These are phyloP conservation scores for Agrochola circellaris DNA, from an alignment of 2,888 invertebrate genomes.

Conservation along the genomic window DNA sequence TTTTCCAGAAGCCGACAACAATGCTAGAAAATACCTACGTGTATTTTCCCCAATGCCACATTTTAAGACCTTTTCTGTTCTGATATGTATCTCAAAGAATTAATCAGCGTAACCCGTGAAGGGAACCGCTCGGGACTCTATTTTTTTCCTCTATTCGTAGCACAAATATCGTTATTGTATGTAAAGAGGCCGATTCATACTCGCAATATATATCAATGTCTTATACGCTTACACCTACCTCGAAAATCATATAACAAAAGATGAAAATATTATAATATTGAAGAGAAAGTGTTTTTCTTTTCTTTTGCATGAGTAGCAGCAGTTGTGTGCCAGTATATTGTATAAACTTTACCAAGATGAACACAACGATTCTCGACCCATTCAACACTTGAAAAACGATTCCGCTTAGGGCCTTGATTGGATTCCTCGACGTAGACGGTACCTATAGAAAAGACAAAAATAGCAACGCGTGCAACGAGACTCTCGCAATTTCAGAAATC, in stretches of 20 bases:
- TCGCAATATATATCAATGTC: slow-evolving; percentile 58
- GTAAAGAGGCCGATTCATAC: slow-evolving; percentile 58
- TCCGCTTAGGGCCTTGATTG: not conserved
- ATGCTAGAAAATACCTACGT: slow-evolving; percentile 29
- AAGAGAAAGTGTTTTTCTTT: slow-evolving; percentile 49
- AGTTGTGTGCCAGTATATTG: slow-evolving; percentile 30
- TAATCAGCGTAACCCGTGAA: slow-evolving; percentile 59
- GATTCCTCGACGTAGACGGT: slow-evolving; percentile 2
- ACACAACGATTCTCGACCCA: slow-evolving; percentile 1
- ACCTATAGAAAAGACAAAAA: not conserved
- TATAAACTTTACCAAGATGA: slow-evolving; percentile 30
- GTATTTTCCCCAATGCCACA: slow-evolving; percentile 44
- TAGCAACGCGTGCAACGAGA: not conserved
- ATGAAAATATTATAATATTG: slow-evolving; percentile 55
- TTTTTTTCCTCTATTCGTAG: slow-evolving; percentile 55
- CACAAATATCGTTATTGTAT: slow-evolving; percentile 61
- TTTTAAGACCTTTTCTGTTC: slow-evolving; percentile 52
- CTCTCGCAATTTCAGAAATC: not conserved
- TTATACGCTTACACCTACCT: slow-evolving; percentile 53
- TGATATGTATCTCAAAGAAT: slow-evolving; percentile 61
- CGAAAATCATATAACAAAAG: slow-evolving; percentile 58
- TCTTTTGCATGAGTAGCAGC: slow-evolving; percentile 24
- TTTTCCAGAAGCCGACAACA: slow-evolving; percentile 36
- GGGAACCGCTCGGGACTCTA: slow-evolving; percentile 41
- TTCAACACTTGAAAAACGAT: slow-evolving; percentile 8